Evolutionary conservation across 2,888 invertebrate genomes (phyloP), one percentile per base, ranked within the genome.

Genomic region (Caenorhabditis panamensis): DNA sequence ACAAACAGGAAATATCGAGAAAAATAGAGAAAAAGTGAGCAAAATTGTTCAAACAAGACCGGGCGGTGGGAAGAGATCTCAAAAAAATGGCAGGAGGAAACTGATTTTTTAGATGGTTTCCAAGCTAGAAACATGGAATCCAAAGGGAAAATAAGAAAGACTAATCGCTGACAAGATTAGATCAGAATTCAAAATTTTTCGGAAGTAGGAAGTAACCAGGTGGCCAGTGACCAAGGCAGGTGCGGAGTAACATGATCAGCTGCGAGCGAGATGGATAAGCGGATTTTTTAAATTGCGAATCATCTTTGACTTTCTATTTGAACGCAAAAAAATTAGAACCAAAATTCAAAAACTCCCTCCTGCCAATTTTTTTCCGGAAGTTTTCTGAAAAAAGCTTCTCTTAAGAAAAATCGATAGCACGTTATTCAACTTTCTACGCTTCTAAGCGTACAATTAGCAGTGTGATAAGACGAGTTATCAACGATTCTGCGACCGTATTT

Each of bases 401-500:
- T n/a, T n/a, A n/a, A n/a, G 41, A 31, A 37, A 53, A 64, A 64
- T 36, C 22, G 51, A 51, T 41, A n/a, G n/a, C n/a, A n/a, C n/a
- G n/a, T n/a, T 41, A 4, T 20, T 49, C 31, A 16, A 20, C 11
- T 24, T 54, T 26, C 28, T 26, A 54, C 54, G 24, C 22, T 51
- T 24, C n/a, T n/a, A 26, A n/a, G 9, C 24, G 13, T 44, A 71
- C 69, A 54, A 61, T 71, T 58, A 62, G 6, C 51, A 1, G 16
- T 18, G 28, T 26, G 54, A 54, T 54, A 54, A 13, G 26, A 51
- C 49, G 5, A 49, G 49, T 61, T 53, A 59, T 59, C 59, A 58
- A 18, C 5, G 44, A 11, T 20, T 54, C 44, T 67, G 44, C 56
- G 44, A 56, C 41, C 41, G 20, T 11, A n/a, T 61, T 61, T 69